phyloP scores from a whole-genome alignment of 2,888 invertebrate genomes.

The Andrena trimmerana region DNA sequence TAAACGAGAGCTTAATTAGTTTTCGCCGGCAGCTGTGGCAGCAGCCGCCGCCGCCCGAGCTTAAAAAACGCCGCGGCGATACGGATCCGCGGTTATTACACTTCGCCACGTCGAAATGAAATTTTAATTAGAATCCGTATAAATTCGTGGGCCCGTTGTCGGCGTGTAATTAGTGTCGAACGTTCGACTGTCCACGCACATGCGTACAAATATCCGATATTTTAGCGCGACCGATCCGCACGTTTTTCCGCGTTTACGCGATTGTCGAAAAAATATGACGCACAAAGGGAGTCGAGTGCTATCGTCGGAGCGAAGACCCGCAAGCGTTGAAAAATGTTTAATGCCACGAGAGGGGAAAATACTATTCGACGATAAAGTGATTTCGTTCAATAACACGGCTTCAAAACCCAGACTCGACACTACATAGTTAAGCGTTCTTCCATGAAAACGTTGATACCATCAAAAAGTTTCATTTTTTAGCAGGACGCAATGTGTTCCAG shows the following conservation, averaged over 20 bases:
- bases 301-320: not conserved
- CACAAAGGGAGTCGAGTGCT: not conserved
- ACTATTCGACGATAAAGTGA: not conserved
- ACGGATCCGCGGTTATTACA: slow-evolving; percentile 65
- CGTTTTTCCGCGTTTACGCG: not conserved
- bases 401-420: no score
- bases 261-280: not conserved
- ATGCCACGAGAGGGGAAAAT: not conserved
- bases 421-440: no score
- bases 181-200: slow-evolving; percentile 27
- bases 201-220: not conserved
- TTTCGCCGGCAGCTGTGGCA: slow-evolving; percentile 71
- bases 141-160: slow-evolving; percentile 59
- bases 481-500: no score
- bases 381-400: no score
- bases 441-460: no score
- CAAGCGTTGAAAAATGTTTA: not conserved
- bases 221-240: not conserved
- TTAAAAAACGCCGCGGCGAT: slow-evolving; percentile 65
- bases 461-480: no score
- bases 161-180: slow-evolving; percentile 64
- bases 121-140: slow-evolving; percentile 71
- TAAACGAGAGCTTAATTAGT: slow-evolving; percentile 75
- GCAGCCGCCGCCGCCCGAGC: slow-evolving; percentile 32
- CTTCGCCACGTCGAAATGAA: slow-evolving; percentile 63